Base-by-base conservation (phyloP, 2,888 invertebrate species). In the Nymphalis urticae region DNA sequence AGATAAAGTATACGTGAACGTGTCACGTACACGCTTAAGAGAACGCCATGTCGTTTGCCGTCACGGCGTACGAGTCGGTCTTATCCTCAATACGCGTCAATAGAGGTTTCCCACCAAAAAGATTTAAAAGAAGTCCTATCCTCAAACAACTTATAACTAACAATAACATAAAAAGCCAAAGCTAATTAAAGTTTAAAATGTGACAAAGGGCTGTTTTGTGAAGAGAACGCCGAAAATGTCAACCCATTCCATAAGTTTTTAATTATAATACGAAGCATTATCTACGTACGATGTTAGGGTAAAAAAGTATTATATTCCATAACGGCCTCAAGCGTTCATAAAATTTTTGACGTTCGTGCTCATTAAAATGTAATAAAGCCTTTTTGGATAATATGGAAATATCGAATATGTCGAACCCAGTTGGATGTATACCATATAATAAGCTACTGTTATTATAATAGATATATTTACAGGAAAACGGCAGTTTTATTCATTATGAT, bases 301-400 rank as follows among this genome's bases (percentile, higher is more conserved):
- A 42, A 27, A 19, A 19, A 58, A 58, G 19, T 10, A 10, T 36
- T 36, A 56, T n/a, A 6, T 58, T 42, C 42, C 3, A 42, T 27
- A 42, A 58, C 19, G 13, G 36, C n/a, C 36, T 19, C 32, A 36
- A 58, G 58, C 27, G 36, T 19, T 58, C 19, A 8, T 24, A 24
- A 21, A 8, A 27, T 13, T 54, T 21, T 54, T 54, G 19, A 27
- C 4, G 54, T 27, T 7, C 13, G 27, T 27, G 16, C 54, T 54
- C 27, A 51, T 54, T 54, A 24, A 54, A 54, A 54, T 16, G 24
- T 54, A 16, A 54, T 42, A 42, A 42, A 42, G 42, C 42, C 54
- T 1, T 54, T 54, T 54, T 13, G 27, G 16, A 24, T 10, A 10
- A 53, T 21, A 16, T 54, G 21, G 9, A 21, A 53, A 54, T 54